Evolutionary conservation across 2,797 vertebrate species (phyloP).

Genomic region (Protonibea diacanthus): DNA sequence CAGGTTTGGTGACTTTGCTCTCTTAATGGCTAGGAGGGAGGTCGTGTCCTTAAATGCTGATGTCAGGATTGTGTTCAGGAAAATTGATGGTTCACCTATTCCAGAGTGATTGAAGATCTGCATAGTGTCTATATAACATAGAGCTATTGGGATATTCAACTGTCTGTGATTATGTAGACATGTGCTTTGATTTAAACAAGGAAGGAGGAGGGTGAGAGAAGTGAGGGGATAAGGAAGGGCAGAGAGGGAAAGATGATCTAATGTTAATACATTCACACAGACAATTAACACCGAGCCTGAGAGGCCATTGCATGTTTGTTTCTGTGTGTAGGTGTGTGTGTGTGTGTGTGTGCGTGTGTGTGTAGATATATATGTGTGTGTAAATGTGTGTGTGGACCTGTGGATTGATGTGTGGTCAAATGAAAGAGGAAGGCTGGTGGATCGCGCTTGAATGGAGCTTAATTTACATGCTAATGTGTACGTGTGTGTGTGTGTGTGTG

Average conservation of each 20-base stretch:
- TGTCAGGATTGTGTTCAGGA: too few species aligned
- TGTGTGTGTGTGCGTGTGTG: slow-evolving; percentile 40
- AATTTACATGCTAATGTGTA: slow-evolving; percentile 78
- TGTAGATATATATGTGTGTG: slow-evolving; percentile 34
- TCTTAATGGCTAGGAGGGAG: too few species aligned
- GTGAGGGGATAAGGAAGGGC: not conserved
- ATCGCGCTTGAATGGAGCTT: slow-evolving; percentile 74
- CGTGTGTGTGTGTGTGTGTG: slow-evolving; percentile 28
- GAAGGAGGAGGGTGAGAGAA: not conserved
- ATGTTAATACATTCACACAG: slow-evolving; percentile 51
- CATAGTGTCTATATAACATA: too few species aligned
- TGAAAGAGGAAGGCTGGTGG: slow-evolving; percentile 70
- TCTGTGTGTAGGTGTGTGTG: slow-evolving; percentile 27
- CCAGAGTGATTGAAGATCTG: too few species aligned
- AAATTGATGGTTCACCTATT: too few species aligned
- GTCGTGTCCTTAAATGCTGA: too few species aligned
- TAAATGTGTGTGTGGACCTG: slow-evolving; percentile 35
- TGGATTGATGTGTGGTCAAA: slow-evolving; percentile 74
- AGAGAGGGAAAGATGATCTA: slow-evolving; percentile 12
- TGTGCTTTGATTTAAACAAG: slow-evolving; percentile 1
- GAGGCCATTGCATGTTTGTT: slow-evolving; percentile 36
- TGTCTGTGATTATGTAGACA: not conserved
- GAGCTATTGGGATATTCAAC: not conserved
- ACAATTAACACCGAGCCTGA: slow-evolving; percentile 61
- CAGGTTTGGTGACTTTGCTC: too few species aligned